These are phyloP conservation scores for Ennomos quercinarius DNA, from an alignment of 2,888 invertebrate species.

Conservation along the genomic window DNA sequence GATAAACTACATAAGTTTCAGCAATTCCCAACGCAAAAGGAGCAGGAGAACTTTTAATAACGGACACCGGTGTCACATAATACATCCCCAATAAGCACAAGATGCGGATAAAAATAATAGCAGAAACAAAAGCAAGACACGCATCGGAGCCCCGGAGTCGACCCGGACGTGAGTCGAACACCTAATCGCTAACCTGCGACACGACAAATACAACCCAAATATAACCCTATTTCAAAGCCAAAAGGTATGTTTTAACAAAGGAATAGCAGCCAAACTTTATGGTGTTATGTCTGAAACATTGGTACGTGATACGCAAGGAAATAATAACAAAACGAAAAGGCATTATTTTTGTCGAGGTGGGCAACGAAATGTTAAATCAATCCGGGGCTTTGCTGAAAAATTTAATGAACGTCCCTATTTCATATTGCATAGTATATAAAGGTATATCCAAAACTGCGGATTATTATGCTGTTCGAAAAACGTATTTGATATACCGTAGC, in stretches of 20 bases:
- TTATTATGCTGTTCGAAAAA: too few species aligned
- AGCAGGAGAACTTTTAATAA: slow-evolving; percentile 40
- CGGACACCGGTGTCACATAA: slow-evolving; percentile 61
- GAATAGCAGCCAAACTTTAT: slow-evolving; percentile 40
- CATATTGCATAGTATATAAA: too few species aligned
- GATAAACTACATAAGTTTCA: neutral
- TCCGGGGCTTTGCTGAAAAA: slow-evolving; percentile 46
- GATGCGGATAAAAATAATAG: slow-evolving; percentile 75
- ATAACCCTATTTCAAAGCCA: slow-evolving; percentile 44
- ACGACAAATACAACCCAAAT: slow-evolving; percentile 43
- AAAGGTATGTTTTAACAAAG: slow-evolving; percentile 38
- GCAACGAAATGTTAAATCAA: slow-evolving; percentile 54
- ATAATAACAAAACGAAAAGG: slow-evolving; percentile 60
- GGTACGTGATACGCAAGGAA: slow-evolving; percentile 70
- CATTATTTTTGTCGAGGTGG: slow-evolving; percentile 48
- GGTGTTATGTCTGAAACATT: slow-evolving; percentile 58
- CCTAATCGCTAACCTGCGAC: slow-evolving; percentile 62
- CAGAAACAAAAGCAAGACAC: slow-evolving; percentile 65
- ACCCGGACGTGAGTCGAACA: slow-evolving; percentile 63
- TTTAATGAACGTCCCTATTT: slow-evolving; percentile 26
- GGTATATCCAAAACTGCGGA: too few species aligned
- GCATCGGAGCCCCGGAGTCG: slow-evolving; percentile 44
- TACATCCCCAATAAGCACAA: slow-evolving; percentile 72
- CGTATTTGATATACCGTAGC: too few species aligned
- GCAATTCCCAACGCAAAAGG: slow-evolving; percentile 20